A percentile compares a stretch with the other conserved stretches of the same genome.
These are phyloP conservation scores for Ips typographus DNA, from an alignment of 1,140 invertebrate genomes.

Conservation along the genomic window DNA sequence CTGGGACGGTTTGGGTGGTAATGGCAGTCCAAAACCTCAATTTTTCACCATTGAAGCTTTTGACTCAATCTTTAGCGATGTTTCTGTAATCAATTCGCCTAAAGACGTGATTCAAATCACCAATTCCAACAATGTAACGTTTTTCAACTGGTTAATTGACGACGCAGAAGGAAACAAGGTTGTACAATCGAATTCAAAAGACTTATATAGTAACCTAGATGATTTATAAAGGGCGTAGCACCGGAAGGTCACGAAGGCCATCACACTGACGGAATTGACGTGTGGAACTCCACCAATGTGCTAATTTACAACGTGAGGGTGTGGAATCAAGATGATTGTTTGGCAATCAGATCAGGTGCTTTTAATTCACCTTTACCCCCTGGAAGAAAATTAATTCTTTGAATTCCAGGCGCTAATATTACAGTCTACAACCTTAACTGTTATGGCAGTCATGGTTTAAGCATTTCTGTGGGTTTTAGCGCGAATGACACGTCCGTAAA, in stretches of 20 bases:
- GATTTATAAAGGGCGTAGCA: slow-evolving; percentile 9
- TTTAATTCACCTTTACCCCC: not conserved
- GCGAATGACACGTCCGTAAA: not conserved
- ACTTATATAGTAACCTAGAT: not conserved
- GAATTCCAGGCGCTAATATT: slow-evolving; percentile 11
- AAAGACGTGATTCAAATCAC: slow-evolving; percentile 16
- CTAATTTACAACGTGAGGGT: slow-evolving; percentile 6
- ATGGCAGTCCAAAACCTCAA: slow-evolving; percentile 7
- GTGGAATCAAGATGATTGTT: slow-evolving; percentile 24
- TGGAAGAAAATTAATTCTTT: not conserved
- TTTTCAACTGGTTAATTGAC: slow-evolving; percentile 10
- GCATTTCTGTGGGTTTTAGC: slow-evolving; percentile 23
- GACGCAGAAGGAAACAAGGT: slow-evolving; percentile 9
- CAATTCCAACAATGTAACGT: slow-evolving; percentile 11
- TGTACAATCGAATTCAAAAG: not conserved
- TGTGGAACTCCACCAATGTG: slow-evolving; percentile 19
- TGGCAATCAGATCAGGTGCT: slow-evolving; percentile 16
- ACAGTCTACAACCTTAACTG: slow-evolving; percentile 1
- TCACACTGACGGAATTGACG: slow-evolving; percentile 18
- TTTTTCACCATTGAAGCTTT: slow-evolving; percentile 24
- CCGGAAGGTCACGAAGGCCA: slow-evolving; percentile 13
- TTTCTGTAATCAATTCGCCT: slow-evolving; percentile 7
- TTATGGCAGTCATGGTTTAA: slow-evolving; percentile 14
- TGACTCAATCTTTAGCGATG: slow-evolving; percentile 7
- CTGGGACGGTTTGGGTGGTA: slow-evolving; percentile 20